Evolutionary conservation across 2,888 invertebrate species (phyloP).

Genomic region (Congeria kusceri): DNA sequence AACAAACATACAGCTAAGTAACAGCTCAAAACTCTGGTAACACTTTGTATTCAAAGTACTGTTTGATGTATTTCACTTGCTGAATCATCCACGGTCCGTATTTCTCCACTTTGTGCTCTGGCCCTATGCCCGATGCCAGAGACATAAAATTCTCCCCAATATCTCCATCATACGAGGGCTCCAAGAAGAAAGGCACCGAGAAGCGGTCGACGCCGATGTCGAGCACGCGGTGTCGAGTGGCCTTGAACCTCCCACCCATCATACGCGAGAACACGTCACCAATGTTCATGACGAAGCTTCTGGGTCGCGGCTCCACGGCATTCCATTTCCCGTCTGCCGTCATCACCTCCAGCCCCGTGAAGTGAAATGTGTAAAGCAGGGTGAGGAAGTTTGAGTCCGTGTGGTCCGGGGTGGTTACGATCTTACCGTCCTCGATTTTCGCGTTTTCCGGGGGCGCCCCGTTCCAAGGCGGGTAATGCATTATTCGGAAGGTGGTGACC

Average conservation of each 20-base stretch:
- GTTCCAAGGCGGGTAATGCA: constrained; percentile 74
- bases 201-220: constrained; percentile 71
- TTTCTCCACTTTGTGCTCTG: constrained; percentile 60
- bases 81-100: constrained; percentile 73
- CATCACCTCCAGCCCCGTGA: constrained; percentile 69
- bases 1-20: too few relatives aligned
- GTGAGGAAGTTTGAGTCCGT: constrained; percentile 74
- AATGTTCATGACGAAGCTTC: constrained; percentile 75
- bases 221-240: constrained; percentile 73
- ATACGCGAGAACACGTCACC: constrained; percentile 73
- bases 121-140: constrained; percentile 56
- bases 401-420: constrained; percentile 70
- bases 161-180: constrained; percentile 70
- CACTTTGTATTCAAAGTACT: constrained; percentile 65
- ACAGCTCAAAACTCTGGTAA: constrained; percentile 57
- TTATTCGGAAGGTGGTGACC: constrained; percentile 70
- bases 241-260: constrained; percentile 72
- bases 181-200: constrained; percentile 76
- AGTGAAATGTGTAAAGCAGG: constrained; percentile 68
- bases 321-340: constrained; percentile 67
- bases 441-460: constrained; percentile 62
- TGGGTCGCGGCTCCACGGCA: constrained; percentile 64
- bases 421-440: constrained; percentile 67
- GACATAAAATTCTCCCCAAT: constrained; percentile 68
- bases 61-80: constrained; percentile 64